Evolutionary conservation across 2,113 vertebrate genomes (phyloP).

Genomic region (Barnardius zonarius): DNA sequence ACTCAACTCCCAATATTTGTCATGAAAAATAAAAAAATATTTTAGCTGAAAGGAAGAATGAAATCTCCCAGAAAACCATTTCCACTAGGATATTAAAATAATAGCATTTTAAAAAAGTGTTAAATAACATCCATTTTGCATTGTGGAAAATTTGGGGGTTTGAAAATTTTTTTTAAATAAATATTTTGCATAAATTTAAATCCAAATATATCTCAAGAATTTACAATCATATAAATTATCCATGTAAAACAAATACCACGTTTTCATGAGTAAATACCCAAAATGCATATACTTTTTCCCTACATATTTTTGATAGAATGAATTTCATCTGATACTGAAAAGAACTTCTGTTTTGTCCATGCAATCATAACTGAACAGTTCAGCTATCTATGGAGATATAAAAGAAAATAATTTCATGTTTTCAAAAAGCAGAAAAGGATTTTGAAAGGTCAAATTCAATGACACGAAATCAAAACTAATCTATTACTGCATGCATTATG

Average conservation of each 20-base stretch:
- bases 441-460: neutral
- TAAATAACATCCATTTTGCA: neutral
- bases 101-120: neutral
- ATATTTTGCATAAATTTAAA: neutral
- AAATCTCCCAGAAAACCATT: neutral
- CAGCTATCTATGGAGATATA: neutral
- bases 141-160: neutral
- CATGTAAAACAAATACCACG: neutral
- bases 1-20: neutral
- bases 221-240: neutral
- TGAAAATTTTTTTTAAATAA: neutral
- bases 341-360: neutral
- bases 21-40: neutral
- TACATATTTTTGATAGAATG: neutral
- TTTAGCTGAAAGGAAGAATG: neutral
- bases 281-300: neutral
- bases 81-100: neutral
- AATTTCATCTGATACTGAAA: neutral
- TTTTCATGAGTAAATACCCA: neutral
- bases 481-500: neutral
- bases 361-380: neutral
- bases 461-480: neutral
- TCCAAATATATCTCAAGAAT: neutral
- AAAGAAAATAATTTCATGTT: neutral
- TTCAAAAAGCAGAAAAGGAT: neutral